Conservation (phyloP, 2,888 invertebrate genomes). For the Leptarthrus brevirostris region DNA sequence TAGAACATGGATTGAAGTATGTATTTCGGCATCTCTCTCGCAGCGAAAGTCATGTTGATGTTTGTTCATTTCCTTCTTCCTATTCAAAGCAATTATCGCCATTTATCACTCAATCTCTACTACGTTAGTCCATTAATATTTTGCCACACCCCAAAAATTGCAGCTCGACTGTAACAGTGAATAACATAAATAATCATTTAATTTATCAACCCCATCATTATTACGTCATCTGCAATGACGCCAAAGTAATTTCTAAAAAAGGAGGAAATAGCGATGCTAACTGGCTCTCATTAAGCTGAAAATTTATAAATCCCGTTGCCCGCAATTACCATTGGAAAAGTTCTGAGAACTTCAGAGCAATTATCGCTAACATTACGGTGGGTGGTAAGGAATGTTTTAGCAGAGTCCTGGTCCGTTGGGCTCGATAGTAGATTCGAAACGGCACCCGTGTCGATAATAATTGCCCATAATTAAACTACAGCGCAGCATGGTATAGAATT, state of each 20-base stretch:
- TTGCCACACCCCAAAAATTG: too few relatives aligned
- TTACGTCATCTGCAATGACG: constrained; percentile 24
- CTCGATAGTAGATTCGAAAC: constrained; percentile 35
- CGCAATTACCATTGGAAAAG: constrained; percentile 47
- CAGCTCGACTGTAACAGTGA: too few relatives aligned
- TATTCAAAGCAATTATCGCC: too few relatives aligned
- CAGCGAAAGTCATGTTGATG: too few relatives aligned
- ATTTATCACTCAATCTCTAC: too few relatives aligned
- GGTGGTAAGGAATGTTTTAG: constrained; percentile 31
- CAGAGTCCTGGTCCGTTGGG: constrained; percentile 27
- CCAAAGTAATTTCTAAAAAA: constrained; percentile 1
- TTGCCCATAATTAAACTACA: constrained; percentile 46
- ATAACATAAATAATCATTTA: too few relatives aligned
- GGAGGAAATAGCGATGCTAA: constrained; percentile 2
- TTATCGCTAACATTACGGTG: constrained; percentile 40
- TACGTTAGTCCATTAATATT: too few relatives aligned
- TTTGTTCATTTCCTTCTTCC: too few relatives aligned
- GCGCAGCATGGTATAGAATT: background rate
- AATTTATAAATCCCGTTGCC: constrained; percentile 45
- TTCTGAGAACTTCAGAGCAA: constrained; percentile 41
- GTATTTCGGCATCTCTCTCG: too few relatives aligned
- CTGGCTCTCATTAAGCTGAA: constrained; percentile 42
- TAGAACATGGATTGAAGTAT: too few relatives aligned
- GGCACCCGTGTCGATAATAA: constrained; percentile 48
- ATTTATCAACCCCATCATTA: background rate